phyloP scores from a whole-genome alignment of 2,113 vertebrate genomes.

The Ailurus styani region DNA sequence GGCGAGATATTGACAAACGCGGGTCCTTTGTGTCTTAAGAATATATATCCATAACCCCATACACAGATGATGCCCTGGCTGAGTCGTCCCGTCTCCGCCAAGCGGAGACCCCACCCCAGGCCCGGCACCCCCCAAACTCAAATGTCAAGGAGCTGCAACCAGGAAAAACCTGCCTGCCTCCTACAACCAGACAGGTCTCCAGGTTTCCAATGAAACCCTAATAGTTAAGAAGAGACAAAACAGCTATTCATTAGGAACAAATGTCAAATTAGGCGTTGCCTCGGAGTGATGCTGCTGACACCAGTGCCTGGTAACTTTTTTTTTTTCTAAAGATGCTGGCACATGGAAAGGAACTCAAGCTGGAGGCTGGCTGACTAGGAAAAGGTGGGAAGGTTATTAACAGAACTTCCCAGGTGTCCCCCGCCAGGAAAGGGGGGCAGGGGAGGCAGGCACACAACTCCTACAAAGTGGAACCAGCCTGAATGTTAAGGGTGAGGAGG shows the following conservation, averaged over 20 bases:
- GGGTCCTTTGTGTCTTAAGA: constrained; percentile 67
- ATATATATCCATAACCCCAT: not conserved
- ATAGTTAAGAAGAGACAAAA: constrained; percentile 43
- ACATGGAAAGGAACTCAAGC: not conserved
- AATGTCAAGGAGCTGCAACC: not conserved
- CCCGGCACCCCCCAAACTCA: not conserved
- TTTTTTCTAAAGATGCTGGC: not conserved
- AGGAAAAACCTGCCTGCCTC: not conserved
- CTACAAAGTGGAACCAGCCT: not conserved
- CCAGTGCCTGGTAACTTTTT: not conserved
- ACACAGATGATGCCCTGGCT: not conserved
- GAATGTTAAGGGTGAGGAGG: not conserved
- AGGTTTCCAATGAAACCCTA: constrained; percentile 28
- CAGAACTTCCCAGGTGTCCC: constrained; percentile 5
- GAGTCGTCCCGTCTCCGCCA: not conserved
- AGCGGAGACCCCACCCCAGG: not conserved
- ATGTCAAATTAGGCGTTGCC: constrained; percentile 40
- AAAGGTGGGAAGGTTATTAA: not conserved
- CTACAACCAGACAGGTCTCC: not conserved
- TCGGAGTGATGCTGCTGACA: not conserved
- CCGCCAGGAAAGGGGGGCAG: not conserved
- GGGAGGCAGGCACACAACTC: not conserved
- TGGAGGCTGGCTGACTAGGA: not conserved
- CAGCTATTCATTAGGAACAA: constrained; percentile 57
- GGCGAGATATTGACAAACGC: constrained; percentile 53